Base-by-base conservation (phyloP, 1,140 invertebrate species). In the Sipha flava region DNA sequence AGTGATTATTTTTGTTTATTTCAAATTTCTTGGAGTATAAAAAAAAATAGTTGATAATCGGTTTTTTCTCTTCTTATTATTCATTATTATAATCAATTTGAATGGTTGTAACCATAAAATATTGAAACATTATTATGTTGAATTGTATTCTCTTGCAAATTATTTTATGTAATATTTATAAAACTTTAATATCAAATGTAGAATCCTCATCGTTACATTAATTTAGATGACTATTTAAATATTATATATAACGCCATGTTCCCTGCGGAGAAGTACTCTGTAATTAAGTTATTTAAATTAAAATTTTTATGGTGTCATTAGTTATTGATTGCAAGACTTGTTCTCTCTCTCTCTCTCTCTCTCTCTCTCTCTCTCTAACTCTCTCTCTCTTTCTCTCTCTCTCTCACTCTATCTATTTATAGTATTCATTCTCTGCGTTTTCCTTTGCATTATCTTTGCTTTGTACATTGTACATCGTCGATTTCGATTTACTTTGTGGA, bases 141-240 rank as follows among this genome's bases (percentile, higher is more conserved):
- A n/a, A n/a, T n/a, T n/a, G 16, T 18, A 31, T 59, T 34, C 18
- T 29, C 3, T 18, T 29, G 29, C 16, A 12, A 18, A 64, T 37
- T 64, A 64, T 64, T 64, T 21, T 1, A 37, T 64, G 31, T 64
- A 21, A 40, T 64, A 64, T 64, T 64, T 37, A 64, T 64, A 40
- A 31, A 18, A 40, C 31, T 37, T 66, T 26, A 40, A 66, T 66
- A 21, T 66, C 10, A 43, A 66, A 43, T 26, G 34, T 43, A 14
- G 10, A 14, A 23, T 66, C 9, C 29, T 23, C 40, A 18, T 70
- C 23, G 7, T 47, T 18, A 26, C 64, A 47, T 70, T 70, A 70
- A 70, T 70, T 70, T 70, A 70, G 66, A 70, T 29, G 40, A 70
- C 47, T 29, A 29, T 70, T 70, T 70, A 47, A 70, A 70, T 47